A percentile compares a stretch with the other conserved stretches of the same genome.
Conservation (phyloP, 2,888 invertebrate genomes). For the Bombyx huttoni region DNA sequence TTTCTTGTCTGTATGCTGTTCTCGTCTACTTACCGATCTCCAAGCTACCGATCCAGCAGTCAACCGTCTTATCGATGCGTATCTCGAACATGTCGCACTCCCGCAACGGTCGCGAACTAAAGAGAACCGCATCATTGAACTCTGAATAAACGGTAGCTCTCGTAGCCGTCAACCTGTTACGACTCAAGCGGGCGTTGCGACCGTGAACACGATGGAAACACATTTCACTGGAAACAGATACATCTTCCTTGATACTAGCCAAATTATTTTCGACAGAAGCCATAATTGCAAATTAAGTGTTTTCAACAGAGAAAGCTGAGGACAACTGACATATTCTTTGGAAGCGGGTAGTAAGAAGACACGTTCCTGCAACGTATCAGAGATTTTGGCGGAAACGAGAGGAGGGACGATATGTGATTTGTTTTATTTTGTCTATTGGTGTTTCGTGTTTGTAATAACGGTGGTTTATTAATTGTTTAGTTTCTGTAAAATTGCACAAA, state of each 20-base stretch:
- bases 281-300: no score
- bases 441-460: no score
- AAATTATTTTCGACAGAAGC: background rate
- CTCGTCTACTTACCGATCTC: slow-evolving; percentile 77
- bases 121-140: slow-evolving; percentile 95
- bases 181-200: slow-evolving; percentile 87
- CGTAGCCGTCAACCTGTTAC: slow-evolving; percentile 87
- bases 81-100: slow-evolving; percentile 95
- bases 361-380: no score
- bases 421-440: no score
- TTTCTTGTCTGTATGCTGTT: no score
- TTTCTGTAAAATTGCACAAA: no score
- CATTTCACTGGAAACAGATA: slow-evolving; percentile 73
- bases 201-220: slow-evolving; percentile 93
- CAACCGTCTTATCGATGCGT: slow-evolving; percentile 90
- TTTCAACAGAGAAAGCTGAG: no score
- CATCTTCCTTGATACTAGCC: background rate
- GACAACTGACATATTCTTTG: no score
- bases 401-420: no score
- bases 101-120: slow-evolving; percentile 88
- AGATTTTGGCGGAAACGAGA: no score
- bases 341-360: no score
- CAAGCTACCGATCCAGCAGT: slow-evolving; percentile 93
- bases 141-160: slow-evolving; percentile 91
- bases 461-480: no score